Conservation (phyloP, 2,113 vertebrate species). For the Odontesthes bonariensis region DNA sequence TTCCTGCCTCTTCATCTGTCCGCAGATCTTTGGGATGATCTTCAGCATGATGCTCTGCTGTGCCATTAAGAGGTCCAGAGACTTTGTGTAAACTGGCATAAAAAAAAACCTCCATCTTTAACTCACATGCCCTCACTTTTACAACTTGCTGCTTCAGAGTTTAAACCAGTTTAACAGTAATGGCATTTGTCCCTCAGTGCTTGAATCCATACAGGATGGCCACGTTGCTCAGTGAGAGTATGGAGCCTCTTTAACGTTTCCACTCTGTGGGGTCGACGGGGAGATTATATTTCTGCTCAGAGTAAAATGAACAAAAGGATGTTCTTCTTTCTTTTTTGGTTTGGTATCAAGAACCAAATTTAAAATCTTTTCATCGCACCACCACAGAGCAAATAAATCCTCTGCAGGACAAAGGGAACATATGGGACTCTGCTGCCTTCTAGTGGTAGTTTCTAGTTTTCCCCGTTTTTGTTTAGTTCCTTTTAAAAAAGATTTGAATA, state of each 20-base stretch:
- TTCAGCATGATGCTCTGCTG: slow-evolving; percentile 97
- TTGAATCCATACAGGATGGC: slow-evolving; percentile 51
- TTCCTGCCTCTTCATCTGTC: not conserved
- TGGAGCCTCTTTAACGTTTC: slow-evolving; percentile 12
- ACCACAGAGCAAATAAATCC: not conserved
- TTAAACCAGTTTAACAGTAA: slow-evolving; percentile 24
- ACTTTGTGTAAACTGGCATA: slow-evolving; percentile 84
- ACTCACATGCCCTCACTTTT: not conserved
- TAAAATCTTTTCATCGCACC: not conserved
- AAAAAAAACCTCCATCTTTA: not conserved
- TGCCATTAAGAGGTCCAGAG: slow-evolving; percentile 89
- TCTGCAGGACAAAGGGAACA: not conserved
- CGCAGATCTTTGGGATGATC: slow-evolving; percentile 96
- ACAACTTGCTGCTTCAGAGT: slow-evolving; percentile 20
- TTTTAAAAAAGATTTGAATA: not conserved
- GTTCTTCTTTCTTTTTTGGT: not conserved
- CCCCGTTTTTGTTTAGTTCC: not conserved
- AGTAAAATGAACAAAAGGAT: slow-evolving; percentile 3
- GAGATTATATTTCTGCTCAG: not conserved
- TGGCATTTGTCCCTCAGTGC: not conserved
- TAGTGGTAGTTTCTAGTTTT: slow-evolving; percentile 13
- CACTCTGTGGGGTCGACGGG: not conserved
- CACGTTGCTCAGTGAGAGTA: slow-evolving; percentile 45
- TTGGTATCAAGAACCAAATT: not conserved
- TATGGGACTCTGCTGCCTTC: slow-evolving; percentile 43